phyloP scores from a whole-genome alignment of 2,888 invertebrate genomes.

The Drosophila cracens region DNA sequence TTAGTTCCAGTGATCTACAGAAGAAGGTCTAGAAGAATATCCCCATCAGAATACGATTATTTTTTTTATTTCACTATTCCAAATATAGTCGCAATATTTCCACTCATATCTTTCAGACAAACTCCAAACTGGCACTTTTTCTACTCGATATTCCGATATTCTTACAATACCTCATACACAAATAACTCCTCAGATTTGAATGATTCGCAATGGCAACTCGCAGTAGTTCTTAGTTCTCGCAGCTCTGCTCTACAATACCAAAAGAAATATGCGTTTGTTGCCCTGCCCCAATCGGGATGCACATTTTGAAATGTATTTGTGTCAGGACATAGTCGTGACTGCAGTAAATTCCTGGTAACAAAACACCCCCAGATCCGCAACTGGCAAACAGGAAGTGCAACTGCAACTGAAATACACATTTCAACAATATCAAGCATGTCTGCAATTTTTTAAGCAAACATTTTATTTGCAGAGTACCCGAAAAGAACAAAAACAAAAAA shows the following conservation, averaged over 20 bases:
- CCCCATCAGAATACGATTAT: too few relatives aligned
- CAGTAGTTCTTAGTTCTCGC: neutral
- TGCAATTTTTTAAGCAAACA: slow-evolving; percentile 76
- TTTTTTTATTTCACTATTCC: neutral
- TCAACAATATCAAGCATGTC: slow-evolving; percentile 58
- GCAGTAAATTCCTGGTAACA: slow-evolving; percentile 71
- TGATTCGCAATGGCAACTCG: neutral
- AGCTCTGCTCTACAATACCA: neutral
- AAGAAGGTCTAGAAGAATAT: too few relatives aligned
- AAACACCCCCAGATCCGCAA: slow-evolving; percentile 35
- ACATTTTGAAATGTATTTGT: slow-evolving; percentile 64
- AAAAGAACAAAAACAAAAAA: neutral
- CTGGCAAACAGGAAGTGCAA: slow-evolving; percentile 16
- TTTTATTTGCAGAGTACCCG: slow-evolving; percentile 65
- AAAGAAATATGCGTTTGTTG: slow-evolving; percentile 9
- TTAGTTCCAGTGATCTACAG: too few relatives aligned
- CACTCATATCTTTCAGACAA: neutral
- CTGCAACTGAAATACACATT: slow-evolving; percentile 41
- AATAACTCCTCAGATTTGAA: neutral
- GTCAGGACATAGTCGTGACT: slow-evolving; percentile 72
- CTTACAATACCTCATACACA: neutral
- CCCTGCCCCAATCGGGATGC: slow-evolving; percentile 27
- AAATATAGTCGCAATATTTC: neutral
- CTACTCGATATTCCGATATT: neutral
- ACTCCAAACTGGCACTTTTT: neutral